Conservation (phyloP, 2,797 vertebrate species). For the Cebuella pygmaea region DNA sequence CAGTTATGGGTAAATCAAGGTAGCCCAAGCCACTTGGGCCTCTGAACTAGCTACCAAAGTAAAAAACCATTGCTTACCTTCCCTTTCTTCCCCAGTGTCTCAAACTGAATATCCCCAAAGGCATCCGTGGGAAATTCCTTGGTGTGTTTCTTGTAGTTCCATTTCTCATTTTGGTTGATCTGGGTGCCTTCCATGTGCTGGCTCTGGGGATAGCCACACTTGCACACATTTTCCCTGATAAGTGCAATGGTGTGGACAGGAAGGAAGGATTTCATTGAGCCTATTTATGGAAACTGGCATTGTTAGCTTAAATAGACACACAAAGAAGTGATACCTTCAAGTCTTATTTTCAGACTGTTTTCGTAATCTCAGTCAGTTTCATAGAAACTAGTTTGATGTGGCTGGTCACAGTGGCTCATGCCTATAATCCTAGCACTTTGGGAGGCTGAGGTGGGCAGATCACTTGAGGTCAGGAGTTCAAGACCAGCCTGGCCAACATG, state of each 20-base stretch:
- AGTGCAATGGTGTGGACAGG: fast-evolving
- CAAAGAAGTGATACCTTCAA: neutral
- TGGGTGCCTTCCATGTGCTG: constrained; percentile 86
- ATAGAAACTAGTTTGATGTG: neutral
- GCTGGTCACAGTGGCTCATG: neutral
- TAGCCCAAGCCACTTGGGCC: fast-evolving
- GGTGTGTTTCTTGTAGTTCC: constrained; percentile 89
- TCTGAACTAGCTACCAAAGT: fast-evolving
- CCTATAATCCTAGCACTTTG: neutral
- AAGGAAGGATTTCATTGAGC: neutral
- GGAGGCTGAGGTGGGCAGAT: neutral
- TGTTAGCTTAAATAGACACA: neutral
- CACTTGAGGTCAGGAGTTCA: neutral
- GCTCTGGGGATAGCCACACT: constrained; percentile 86
- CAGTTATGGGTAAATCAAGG: fast-evolving
- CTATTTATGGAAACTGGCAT: neutral
- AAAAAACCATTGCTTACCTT: constrained; percentile 79
- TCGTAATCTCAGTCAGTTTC: neutral
- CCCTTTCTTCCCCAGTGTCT: constrained; percentile 86
- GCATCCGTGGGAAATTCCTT: constrained; percentile 87
- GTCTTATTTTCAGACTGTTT: neutral
- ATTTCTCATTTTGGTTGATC: constrained; percentile 84
- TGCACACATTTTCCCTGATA: constrained; percentile 85
- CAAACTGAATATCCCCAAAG: constrained; percentile 89
- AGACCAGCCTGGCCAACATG: neutral